Conservation (phyloP, 1,140 invertebrate species). For the Drosophila ironensis region DNA sequence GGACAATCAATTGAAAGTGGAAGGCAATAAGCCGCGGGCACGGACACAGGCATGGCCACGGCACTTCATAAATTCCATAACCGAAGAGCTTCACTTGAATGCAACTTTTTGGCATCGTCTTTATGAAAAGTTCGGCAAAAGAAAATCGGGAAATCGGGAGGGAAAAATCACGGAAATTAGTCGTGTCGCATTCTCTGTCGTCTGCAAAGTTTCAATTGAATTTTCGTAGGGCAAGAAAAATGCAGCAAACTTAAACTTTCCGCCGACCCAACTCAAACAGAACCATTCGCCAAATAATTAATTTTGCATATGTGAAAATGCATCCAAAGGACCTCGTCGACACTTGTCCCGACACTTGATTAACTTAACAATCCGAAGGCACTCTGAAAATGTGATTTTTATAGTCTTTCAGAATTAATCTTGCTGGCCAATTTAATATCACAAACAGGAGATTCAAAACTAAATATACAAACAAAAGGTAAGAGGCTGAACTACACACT, state of each 20-base stretch:
- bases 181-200: conserved; percentile 51
- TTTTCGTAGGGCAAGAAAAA: conserved; percentile 31
- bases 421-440: no score
- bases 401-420: no score
- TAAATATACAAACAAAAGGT: no score
- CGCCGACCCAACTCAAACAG: not conserved
- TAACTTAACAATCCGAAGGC: conserved; percentile 13
- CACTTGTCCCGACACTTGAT: conserved; percentile 35
- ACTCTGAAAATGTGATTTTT: not conserved
- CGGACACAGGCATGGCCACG: no score
- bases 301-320: conserved; percentile 44
- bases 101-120: conserved; percentile 48
- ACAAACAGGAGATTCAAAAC: no score
- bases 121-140: conserved; percentile 43
- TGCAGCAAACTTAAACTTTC: conserved; percentile 21
- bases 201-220: conserved; percentile 65
- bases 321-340: conserved; percentile 5
- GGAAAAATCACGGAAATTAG: conserved; percentile 46
- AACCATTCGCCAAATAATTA: conserved; percentile 36
- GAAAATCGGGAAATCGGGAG: not conserved
- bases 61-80: conserved; percentile 62
- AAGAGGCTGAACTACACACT: no score
- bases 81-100: conserved; percentile 15
- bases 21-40: conserved; percentile 45
- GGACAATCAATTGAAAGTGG: conserved; percentile 34